Evolutionary conservation across 2,888 invertebrate genomes (phyloP).

Genomic region (Dolomedes plantarius): DNA sequence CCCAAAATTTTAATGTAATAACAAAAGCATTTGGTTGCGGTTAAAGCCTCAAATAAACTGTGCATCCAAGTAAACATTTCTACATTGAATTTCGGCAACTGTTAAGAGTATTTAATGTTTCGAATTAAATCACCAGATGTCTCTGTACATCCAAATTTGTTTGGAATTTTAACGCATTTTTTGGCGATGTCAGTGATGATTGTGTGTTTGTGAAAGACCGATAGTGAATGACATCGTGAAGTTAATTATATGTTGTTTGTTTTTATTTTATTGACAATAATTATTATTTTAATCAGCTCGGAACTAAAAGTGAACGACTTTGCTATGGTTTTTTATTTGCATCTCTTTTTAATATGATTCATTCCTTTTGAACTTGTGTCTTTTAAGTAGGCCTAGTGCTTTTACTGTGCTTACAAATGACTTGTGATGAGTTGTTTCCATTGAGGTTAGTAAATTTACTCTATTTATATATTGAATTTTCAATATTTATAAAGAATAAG

Average conservation of each 20-base stretch:
- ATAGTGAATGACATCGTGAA: not conserved
- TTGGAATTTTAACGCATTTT: slow-evolving; percentile 52
- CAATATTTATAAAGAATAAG: too few species aligned
- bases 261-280: not conserved
- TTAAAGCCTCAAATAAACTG: too few species aligned
- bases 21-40: too few species aligned
- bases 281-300: not conserved
- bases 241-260: not conserved
- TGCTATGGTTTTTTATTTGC: not conserved
- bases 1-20: too few species aligned
- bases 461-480: too few species aligned
- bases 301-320: not conserved
- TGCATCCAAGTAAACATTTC: too few species aligned
- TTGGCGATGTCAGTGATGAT: slow-evolving; percentile 41
- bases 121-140: slow-evolving; percentile 20
- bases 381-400: slow-evolving; percentile 56
- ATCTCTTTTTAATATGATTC: not conserved
- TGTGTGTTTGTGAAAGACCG: slow-evolving; percentile 1
- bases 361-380: not conserved
- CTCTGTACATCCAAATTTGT: slow-evolving; percentile 22
- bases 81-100: too few species aligned
- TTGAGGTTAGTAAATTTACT: slow-evolving; percentile 39
- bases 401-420: slow-evolving; percentile 30
- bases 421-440: slow-evolving; percentile 42
- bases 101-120: not conserved